Percentiles rank a stretch among this genome's conserved stretches.
These are phyloP conservation scores for Goniozus legneri DNA, from an alignment of 1,140 invertebrate genomes.

Conservation along the genomic window DNA sequence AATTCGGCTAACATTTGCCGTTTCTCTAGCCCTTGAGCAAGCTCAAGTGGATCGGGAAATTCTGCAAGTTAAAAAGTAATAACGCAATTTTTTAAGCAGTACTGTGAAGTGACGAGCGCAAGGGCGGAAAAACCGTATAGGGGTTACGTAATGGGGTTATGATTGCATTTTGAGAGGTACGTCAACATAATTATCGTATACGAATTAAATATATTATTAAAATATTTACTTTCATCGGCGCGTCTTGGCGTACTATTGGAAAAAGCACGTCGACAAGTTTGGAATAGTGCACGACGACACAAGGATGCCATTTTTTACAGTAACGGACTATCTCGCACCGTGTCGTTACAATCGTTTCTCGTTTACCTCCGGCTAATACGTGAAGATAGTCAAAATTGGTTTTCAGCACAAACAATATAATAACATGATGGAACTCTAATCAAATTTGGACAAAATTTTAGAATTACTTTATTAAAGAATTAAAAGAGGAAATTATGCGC, in stretches of 20 bases:
- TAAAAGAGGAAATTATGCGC: too few relatives aligned
- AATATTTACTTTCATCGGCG: conserved; percentile 49
- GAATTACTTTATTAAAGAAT: too few relatives aligned
- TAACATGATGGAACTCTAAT: too few relatives aligned
- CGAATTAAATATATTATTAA: not conserved
- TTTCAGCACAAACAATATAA: too few relatives aligned
- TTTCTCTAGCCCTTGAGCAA: conserved; percentile 90
- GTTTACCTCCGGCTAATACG: too few relatives aligned
- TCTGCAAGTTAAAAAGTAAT: too few relatives aligned
- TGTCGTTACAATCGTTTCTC: too few relatives aligned
- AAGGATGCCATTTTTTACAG: conserved; percentile 61
- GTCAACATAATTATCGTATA: not conserved
- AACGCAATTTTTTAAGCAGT: conserved; percentile 8
- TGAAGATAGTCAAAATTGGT: too few relatives aligned
- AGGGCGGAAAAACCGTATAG: conserved; percentile 7
- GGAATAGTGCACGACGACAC: conserved; percentile 53
- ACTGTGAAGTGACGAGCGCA: conserved; percentile 1
- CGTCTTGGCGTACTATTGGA: conserved; percentile 42
- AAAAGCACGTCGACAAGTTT: conserved; percentile 53
- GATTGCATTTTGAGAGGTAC: not conserved
- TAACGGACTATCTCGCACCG: too few relatives aligned
- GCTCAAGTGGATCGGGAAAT: conserved; percentile 83
- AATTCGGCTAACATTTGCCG: conserved; percentile 79
- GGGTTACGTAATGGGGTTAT: conserved; percentile 38
- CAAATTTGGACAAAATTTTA: too few relatives aligned